These are phyloP conservation scores for Larimichthys polyactis DNA, from an alignment of 2,113 vertebrate genomes.

Conservation along the genomic window DNA sequence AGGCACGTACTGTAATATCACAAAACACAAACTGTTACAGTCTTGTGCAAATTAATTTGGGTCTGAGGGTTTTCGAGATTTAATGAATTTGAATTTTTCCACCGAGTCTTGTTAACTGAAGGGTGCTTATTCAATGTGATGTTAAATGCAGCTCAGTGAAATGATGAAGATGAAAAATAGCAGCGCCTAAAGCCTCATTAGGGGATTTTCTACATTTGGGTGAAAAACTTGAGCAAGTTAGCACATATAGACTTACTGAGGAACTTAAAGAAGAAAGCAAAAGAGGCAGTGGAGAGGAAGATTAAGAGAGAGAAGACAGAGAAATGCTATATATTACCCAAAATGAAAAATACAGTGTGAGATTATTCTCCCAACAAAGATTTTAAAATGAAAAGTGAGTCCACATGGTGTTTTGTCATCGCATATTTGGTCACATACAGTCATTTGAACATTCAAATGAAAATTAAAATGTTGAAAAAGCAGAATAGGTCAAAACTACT, in stretches of 20 bases:
- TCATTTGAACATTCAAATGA: not conserved
- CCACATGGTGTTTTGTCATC: not conserved
- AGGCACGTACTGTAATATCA: not conserved
- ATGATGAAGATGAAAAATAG: conserved; percentile 62
- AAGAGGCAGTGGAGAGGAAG: not conserved
- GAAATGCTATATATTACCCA: not conserved
- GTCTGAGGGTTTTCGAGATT: conserved; percentile 47
- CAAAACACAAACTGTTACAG: conserved; percentile 39
- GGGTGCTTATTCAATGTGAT: conserved; percentile 57
- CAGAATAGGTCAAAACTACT: not conserved
- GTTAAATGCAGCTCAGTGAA: conserved; percentile 57
- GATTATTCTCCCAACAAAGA: not conserved
- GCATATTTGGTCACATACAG: not conserved
- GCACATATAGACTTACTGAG: conserved; percentile 1
- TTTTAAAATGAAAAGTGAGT: not conserved
- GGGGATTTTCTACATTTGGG: conserved; percentile 53
- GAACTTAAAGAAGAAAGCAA: conserved; percentile 1
- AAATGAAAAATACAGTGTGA: not conserved
- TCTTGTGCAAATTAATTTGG: conserved; percentile 59
- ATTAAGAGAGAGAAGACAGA: not conserved
- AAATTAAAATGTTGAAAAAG: not conserved
- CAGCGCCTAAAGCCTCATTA: conserved; percentile 59
- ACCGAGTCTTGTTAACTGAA: conserved; percentile 59
- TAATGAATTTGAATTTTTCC: conserved; percentile 60
- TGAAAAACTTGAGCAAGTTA: conserved; percentile 36